Evolutionary conservation across 1,140 invertebrate genomes (phyloP), one percentile per base, ranked within the genome.

Genomic region (Anastrepha ludens): DNA sequence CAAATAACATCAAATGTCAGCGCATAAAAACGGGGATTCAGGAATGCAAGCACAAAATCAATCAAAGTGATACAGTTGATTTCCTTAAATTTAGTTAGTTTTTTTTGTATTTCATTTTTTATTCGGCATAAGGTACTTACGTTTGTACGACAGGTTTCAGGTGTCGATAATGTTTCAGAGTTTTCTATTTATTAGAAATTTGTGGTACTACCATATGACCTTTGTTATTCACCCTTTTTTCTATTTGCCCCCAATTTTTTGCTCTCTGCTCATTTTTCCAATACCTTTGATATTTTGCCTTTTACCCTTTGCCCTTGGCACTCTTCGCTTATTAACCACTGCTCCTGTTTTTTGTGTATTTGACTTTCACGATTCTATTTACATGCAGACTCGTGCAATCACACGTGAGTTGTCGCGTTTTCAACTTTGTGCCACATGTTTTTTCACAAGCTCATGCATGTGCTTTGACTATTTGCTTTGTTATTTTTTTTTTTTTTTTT

Each of bases 361-460:
- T 86, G 13, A 74, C 67, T 44, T 64, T 86, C 59, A 86, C 41
- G 41, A 2, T 64, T 65, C 64, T n/a, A 64, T 65, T 64, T 64
- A 64, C 39, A 44, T 50, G 29, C 20, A 44, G n/a, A 6, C 60
- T 13, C 47, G 60, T 39, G 58, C 20, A n/a, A 17, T 29, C 58
- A 86, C 4, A 86, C n/a, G 58, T 50, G 86, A 86, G 85, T 8
- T 9, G 44, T 50, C 47, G 47, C 47, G 50, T 86, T 86, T 62
- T 5, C 39, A 41, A 39, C 29, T 44, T 29, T 62, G 20, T 44
- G 47, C 62, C 60, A 44, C 50, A 50, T 65, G 39, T 47, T 64
- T 65, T 20, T 11, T 86, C 39, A 86, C 60, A 86, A 41, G 65
- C 41, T 65, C 41, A 86, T 20, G 65, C 60, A 65, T 0, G 29